Evolutionary conservation across 1,140 invertebrate genomes (phyloP).

Genomic region (Acromyrmex echinatior): DNA sequence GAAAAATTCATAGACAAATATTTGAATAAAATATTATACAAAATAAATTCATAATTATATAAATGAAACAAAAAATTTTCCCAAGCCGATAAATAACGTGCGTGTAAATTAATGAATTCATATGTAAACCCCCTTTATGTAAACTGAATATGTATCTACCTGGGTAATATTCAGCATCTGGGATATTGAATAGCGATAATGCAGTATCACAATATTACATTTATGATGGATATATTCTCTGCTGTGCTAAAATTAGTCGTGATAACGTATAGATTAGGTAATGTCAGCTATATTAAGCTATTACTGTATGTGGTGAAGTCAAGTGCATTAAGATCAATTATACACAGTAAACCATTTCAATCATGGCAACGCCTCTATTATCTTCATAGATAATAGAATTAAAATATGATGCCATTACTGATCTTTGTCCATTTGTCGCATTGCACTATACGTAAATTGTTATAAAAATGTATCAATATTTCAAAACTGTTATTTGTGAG

Average conservation of each 20-base stretch:
- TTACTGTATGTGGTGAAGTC: constrained; percentile 9
- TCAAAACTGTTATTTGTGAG: neutral
- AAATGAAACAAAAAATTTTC: neutral
- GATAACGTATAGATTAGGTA: constrained; percentile 22
- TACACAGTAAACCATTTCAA: neutral
- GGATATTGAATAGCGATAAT: constrained; percentile 69
- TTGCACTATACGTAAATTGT: neutral
- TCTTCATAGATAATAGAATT: constrained; percentile 36
- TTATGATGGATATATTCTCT: constrained; percentile 26
- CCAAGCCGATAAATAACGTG: neutral
- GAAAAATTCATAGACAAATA: neutral
- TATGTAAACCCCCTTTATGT: neutral
- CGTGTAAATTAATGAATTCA: neutral
- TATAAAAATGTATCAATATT: constrained; percentile 6
- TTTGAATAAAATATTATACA: constrained; percentile 24
- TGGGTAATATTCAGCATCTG: constrained; percentile 52
- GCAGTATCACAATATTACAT: constrained; percentile 58
- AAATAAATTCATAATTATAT: constrained; percentile 11
- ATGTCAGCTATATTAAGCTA: constrained; percentile 20
- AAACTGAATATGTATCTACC: neutral
- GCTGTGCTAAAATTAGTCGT: constrained; percentile 8
- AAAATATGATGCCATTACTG: constrained; percentile 29
- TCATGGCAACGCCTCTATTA: neutral
- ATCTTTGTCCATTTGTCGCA: neutral
- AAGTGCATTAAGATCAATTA: constrained; percentile 52